A percentile compares a stretch with the other conserved stretches of the same genome.
Evolutionary conservation across 37 sponge, comb jelly and placozoan species (phyloP).

Genomic region (Dysidea cf. avara): DNA sequence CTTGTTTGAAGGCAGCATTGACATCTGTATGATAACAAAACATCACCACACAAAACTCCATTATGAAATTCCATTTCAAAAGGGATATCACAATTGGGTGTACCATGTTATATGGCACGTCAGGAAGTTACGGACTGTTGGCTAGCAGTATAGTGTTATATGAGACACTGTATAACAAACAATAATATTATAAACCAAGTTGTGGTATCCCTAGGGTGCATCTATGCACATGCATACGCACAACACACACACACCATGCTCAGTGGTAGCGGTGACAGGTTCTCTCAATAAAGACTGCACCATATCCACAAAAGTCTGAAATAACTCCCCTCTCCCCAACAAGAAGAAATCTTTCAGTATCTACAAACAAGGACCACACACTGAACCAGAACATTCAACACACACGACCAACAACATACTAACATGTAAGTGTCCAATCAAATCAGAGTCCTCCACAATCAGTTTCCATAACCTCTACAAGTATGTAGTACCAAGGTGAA

Average conservation of each 20-base stretch:
- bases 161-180: too few species aligned
- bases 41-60: slow-evolving; percentile 3
- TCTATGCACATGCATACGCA: slow-evolving; percentile 1
- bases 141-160: too few species aligned
- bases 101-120: too few species aligned
- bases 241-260: slow-evolving; percentile 59
- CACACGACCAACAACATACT: not conserved
- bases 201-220: too few species aligned
- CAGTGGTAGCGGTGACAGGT: slow-evolving; percentile 50
- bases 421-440: slow-evolving; percentile 69
- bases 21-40: slow-evolving; percentile 48
- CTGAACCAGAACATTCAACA: not conserved
- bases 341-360: slow-evolving; percentile 89
- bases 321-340: slow-evolving; percentile 94
- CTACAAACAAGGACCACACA: slow-evolving; percentile 1
- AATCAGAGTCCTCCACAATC: slow-evolving; percentile 71
- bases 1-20: slow-evolving; percentile 77
- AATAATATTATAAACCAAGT: too few species aligned
- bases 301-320: slow-evolving; percentile 76
- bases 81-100: too few species aligned
- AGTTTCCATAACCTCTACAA: slow-evolving; percentile 81
- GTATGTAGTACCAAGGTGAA: not conserved
- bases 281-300: slow-evolving; percentile 60
- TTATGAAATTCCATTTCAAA: too few species aligned
- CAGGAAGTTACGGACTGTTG: too few species aligned